Conservation (phyloP, 2,797 vertebrate species). For the Cyclura pinguis region DNA sequence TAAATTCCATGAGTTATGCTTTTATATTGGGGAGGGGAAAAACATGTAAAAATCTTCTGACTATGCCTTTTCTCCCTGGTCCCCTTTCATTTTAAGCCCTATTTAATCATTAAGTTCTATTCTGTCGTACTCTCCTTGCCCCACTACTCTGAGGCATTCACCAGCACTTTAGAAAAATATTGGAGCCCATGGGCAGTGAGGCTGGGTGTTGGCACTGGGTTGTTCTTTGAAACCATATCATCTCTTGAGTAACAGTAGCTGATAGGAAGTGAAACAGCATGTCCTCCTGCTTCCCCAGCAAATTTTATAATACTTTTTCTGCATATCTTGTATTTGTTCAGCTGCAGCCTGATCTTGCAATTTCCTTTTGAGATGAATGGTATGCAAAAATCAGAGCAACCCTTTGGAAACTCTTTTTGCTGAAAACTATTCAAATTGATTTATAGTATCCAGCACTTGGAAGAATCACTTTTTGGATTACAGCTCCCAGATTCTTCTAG, state of each 20-base stretch:
- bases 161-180: slow-evolving; percentile 76
- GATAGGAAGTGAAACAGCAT: slow-evolving; percentile 77
- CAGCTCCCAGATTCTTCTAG: too few species aligned
- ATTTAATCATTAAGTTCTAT: slow-evolving; percentile 42
- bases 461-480: too few species aligned
- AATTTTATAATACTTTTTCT: slow-evolving; percentile 80
- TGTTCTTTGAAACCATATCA: slow-evolving; percentile 50
- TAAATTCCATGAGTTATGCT: neutral
- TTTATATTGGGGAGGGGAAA: slow-evolving; percentile 21
- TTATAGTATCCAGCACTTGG: neutral
- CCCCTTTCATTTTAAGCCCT: slow-evolving; percentile 55
- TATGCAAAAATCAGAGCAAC: slow-evolving; percentile 48
- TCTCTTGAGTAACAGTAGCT: slow-evolving; percentile 68
- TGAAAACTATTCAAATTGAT: slow-evolving; percentile 33
- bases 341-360: slow-evolving; percentile 46
- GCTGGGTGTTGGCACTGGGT: slow-evolving; percentile 67
- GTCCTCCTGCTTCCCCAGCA: slow-evolving; percentile 52
- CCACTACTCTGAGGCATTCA: slow-evolving; percentile 65
- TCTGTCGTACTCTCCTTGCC: slow-evolving; percentile 6
- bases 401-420: slow-evolving; percentile 57
- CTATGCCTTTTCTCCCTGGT: neutral
- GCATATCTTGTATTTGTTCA: slow-evolving; percentile 75
- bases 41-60: slow-evolving; percentile 41
- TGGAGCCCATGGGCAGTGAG: neutral
- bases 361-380: slow-evolving; percentile 48